Base-by-base conservation (phyloP, 1,140 invertebrate genomes). In the Muscidifurax raptorellus region DNA sequence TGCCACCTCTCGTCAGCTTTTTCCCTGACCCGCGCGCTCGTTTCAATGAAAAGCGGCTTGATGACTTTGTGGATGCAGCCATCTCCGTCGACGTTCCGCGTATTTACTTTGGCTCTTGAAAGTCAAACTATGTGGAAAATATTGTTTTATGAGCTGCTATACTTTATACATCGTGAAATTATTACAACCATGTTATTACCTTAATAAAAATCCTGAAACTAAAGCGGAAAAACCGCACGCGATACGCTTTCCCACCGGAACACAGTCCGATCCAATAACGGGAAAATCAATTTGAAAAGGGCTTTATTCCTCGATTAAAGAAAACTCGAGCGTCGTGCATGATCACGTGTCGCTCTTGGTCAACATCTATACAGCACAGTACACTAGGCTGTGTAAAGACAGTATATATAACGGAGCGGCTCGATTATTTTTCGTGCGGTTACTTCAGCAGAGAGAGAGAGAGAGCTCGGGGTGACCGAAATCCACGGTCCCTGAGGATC, bases 401-500 rank as follows among this genome's bases (percentile, higher is more conserved):
- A 59, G 52, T 18, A 0, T 7, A 7, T 59, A 59, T 59, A 59
- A 59, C 52, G 52, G 22, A 69, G 25, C 66, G 66, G 66, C 27
- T 27, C 27, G 27, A 69, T 69, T 59, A 59, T 59, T 59, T 59
- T 59, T 7, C 52, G 22, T 59, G 18, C 52, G 52, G 22, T 59
- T 59, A 59, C 18, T n/a, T 4, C 64, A 27, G 66, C n/a, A 64
- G 64, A n/a, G 18, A 6, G 64, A 66, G 64, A 66, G 25, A n/a
- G 15, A 47, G 44, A 59, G 10, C 52, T 36, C 40, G 67, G 22
- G 69, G 40, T 64, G 27, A 44, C n/a, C 47, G 79, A 79, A 82
- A 66, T 84, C 52, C 59, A 47, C 9, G 28, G 64, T 87, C 84
- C 67, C 86, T 75, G 28, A 85, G 86, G 87, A 86, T 69, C 44